phyloP scores from a whole-genome alignment of 2,888 invertebrate species.

The Spatulosminthurus flaviceps region DNA sequence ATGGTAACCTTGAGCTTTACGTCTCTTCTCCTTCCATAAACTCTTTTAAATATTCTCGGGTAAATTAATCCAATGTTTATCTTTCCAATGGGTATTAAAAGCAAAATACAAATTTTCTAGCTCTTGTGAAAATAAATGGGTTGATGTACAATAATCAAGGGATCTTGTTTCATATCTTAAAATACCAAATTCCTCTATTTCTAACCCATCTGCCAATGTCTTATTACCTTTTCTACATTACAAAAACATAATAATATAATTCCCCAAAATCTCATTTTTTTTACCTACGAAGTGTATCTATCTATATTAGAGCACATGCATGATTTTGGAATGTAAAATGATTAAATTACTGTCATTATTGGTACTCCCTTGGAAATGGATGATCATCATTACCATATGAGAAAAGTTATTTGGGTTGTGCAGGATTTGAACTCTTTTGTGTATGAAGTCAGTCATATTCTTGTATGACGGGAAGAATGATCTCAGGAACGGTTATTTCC shows the following conservation, averaged over 20 bases:
- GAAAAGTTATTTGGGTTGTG: too few relatives aligned
- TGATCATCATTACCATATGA: too few relatives aligned
- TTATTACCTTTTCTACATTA: too few relatives aligned
- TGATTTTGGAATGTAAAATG: too few relatives aligned
- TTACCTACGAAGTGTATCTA: too few relatives aligned
- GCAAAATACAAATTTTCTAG: background rate
- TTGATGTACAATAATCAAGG: constrained; percentile 35
- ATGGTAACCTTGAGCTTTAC: background rate
- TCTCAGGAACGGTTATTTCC: background rate
- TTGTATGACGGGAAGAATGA: background rate
- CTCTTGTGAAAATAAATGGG: constrained; percentile 32
- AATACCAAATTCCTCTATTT: background rate
- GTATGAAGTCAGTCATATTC: too few relatives aligned
- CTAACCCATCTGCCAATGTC: background rate
- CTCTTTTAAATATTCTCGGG: background rate
- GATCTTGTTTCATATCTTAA: constrained; percentile 9
- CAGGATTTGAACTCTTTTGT: too few relatives aligned
- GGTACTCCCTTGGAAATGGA: too few relatives aligned
- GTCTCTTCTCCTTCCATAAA: background rate
- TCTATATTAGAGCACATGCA: too few relatives aligned
- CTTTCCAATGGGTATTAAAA: background rate
- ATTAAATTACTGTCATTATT: too few relatives aligned
- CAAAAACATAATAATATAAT: too few relatives aligned
- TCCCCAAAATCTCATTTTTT: too few relatives aligned
- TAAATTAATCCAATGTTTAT: constrained; percentile 6